phyloP scores from a whole-genome alignment of 2,888 invertebrate genomes.

The Phengaris arion region DNA sequence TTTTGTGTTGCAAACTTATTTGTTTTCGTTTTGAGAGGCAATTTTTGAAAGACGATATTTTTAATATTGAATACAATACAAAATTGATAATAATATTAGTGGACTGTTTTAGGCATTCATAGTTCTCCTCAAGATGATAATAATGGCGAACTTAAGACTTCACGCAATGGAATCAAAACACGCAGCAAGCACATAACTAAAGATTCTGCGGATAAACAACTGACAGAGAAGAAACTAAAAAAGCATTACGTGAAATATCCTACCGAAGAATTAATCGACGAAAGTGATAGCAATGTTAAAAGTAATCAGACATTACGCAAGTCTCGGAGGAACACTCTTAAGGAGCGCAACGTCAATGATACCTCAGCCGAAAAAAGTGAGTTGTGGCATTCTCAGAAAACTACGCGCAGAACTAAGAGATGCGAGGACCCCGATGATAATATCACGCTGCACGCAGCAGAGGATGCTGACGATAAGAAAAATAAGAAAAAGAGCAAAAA shows the following conservation, averaged over 20 bases:
- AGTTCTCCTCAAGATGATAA: conserved; percentile 47
- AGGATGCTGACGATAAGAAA: background rate
- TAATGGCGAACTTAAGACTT: conserved; percentile 37
- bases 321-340: conserved; percentile 50
- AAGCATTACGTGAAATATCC: conserved; percentile 63
- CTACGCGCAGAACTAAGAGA: conserved; percentile 52
- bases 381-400: conserved; percentile 43
- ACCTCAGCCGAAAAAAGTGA: conserved; percentile 35
- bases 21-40: background rate
- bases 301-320: conserved; percentile 37
- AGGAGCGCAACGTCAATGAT: conserved; percentile 42
- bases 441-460: background rate
- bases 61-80: background rate
- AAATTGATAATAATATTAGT: conserved; percentile 17
- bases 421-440: conserved; percentile 37
- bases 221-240: conserved; percentile 48
- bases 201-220: conserved; percentile 41
- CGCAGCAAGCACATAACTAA: conserved; percentile 54
- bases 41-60: background rate
- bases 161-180: conserved; percentile 54
- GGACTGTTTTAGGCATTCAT: conserved; percentile 58
- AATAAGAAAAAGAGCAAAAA: conserved; percentile 35
- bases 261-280: conserved; percentile 44
- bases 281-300: conserved; percentile 39
- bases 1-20: background rate